Percentiles rank a stretch among this genome's conserved stretches.
Evolutionary conservation across 1,140 invertebrate species (phyloP).

Genomic region (Hyles vespertilio): DNA sequence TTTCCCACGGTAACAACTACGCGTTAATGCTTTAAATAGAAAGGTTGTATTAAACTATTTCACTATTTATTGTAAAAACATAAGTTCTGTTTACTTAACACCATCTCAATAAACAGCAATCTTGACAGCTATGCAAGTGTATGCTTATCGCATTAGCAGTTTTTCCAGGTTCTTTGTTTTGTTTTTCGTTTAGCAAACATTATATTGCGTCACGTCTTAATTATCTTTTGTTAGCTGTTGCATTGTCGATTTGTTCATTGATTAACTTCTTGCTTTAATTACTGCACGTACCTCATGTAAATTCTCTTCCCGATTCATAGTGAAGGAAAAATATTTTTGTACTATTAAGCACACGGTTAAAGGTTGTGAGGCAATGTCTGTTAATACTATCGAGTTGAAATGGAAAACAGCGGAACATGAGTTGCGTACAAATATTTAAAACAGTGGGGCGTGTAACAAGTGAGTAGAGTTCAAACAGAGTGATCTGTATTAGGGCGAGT

Average conservation of each 20-base stretch:
- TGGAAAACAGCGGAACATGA: no score
- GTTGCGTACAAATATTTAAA: not conserved
- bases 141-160: constrained; percentile 7
- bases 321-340: no score
- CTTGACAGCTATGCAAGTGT: not conserved
- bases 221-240: constrained; percentile 52
- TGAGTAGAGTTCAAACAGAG: constrained; percentile 10
- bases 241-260: constrained; percentile 53
- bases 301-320: no score
- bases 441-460: not conserved
- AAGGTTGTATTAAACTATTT: no score
- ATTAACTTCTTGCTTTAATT: constrained; percentile 41
- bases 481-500: constrained; percentile 31
- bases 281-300: not conserved
- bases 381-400: no score
- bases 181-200: constrained; percentile 31
- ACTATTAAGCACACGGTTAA: no score
- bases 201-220: constrained; percentile 42
- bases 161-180: constrained; percentile 34
- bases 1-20: no score
- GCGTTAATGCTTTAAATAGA: no score
- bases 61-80: no score
- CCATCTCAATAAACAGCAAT: no score
- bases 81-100: not conserved
- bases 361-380: no score